Percentiles rank a stretch among this genome's conserved stretches.
phyloP scores from a whole-genome alignment of 1,140 invertebrate genomes.

The Drosophila mauritiana region DNA sequence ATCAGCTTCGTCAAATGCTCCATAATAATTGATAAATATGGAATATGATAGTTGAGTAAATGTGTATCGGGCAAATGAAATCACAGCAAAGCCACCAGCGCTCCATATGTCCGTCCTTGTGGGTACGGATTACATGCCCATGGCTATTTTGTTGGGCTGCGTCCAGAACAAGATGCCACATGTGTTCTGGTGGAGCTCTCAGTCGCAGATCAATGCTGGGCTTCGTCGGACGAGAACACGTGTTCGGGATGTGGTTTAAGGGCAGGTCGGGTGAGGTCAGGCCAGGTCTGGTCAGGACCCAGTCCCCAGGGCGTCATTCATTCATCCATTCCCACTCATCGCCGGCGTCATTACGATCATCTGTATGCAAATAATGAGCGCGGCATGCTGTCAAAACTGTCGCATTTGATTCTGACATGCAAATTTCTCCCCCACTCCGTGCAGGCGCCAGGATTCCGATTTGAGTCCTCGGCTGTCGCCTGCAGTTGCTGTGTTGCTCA shows the following conservation, averaged over 20 bases:
- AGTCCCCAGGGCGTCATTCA: background rate
- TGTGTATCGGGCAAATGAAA: slow-evolving; percentile 45
- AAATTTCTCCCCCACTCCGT: slow-evolving; percentile 52
- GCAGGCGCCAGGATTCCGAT: background rate
- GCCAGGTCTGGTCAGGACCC: background rate
- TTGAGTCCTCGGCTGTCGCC: slow-evolving; percentile 33
- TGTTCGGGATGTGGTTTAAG: slow-evolving; percentile 21
- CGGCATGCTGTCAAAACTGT: slow-evolving; percentile 74
- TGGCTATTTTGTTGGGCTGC: too few relatives aligned
- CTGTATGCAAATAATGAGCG: slow-evolving; percentile 64
- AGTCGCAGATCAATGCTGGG: slow-evolving; percentile 12
- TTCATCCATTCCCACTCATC: slow-evolving; percentile 18
- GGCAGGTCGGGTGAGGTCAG: slow-evolving; percentile 10
- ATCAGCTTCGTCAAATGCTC: slow-evolving; percentile 34
- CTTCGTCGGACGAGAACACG: background rate
- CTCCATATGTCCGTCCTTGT: background rate
- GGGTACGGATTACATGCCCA: too few relatives aligned
- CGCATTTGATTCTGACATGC: slow-evolving; percentile 76
- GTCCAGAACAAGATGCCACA: too few relatives aligned
- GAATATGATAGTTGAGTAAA: too few relatives aligned
- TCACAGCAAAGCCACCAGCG: slow-evolving; percentile 37
- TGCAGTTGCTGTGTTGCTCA: slow-evolving; percentile 39
- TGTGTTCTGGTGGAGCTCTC: too few relatives aligned
- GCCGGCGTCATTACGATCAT: slow-evolving; percentile 38
- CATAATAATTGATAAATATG: slow-evolving; percentile 49